phyloP scores from a whole-genome alignment of 1,140 invertebrate species.

The Bradysia coprophila region DNA sequence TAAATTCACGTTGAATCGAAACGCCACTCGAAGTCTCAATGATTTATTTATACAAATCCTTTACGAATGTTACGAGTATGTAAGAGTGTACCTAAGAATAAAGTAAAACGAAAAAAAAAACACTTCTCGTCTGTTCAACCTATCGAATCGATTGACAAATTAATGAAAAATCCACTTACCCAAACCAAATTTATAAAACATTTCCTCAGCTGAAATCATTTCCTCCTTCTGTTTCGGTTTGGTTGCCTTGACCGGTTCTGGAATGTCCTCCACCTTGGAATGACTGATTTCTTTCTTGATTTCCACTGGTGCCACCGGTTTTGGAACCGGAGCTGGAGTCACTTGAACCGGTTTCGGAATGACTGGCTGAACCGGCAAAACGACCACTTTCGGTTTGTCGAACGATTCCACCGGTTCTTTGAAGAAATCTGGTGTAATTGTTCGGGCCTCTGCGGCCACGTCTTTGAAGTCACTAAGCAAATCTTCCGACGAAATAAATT shows the following conservation, averaged over 20 bases:
- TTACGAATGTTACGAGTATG: too few relatives aligned
- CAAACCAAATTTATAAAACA: neutral
- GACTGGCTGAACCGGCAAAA: neutral
- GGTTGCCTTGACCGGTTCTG: neutral
- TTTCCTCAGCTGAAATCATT: neutral
- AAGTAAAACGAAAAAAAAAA: too few relatives aligned
- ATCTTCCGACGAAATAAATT: constrained; percentile 23
- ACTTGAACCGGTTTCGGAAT: neutral
- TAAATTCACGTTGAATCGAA: too few relatives aligned
- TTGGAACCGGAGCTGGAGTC: neutral
- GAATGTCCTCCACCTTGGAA: neutral
- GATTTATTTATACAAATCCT: too few relatives aligned
- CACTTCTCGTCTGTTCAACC: too few relatives aligned
- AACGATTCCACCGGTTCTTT: neutral
- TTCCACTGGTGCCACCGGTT: neutral
- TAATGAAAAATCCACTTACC: neutral
- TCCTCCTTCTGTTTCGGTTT: neutral
- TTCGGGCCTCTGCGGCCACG: constrained; percentile 2
- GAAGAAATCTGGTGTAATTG: too few relatives aligned
- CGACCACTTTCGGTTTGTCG: neutral
- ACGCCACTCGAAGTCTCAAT: too few relatives aligned
- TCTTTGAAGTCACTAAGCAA: constrained; percentile 19
- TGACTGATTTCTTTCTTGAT: neutral
- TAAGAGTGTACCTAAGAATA: too few relatives aligned
- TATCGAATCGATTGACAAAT: neutral